Percentiles rank a stretch among this genome's conserved stretches.
These are phyloP conservation scores for Dinothrombium tinctorium DNA, from an alignment of 1,140 invertebrate genomes.

Conservation along the genomic window DNA sequence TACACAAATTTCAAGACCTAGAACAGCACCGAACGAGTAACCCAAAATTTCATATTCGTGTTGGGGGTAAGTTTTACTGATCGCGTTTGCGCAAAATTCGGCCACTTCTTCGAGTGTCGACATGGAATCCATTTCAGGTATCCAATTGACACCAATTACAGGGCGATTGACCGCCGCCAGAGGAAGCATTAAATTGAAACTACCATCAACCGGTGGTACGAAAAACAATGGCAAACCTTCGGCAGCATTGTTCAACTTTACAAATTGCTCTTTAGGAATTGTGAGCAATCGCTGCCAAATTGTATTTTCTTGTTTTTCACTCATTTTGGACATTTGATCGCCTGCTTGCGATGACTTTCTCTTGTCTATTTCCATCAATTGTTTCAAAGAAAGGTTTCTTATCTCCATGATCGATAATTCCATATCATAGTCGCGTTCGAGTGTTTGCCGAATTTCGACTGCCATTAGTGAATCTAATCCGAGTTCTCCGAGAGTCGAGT, in stretches of 20 bases:
- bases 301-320: constrained; percentile 7
- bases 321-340: constrained; percentile 9
- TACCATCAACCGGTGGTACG: constrained; percentile 10
- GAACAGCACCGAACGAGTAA: constrained; percentile 8
- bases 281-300: constrained; percentile 3
- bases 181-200: constrained; percentile 1
- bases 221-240: constrained; percentile 9
- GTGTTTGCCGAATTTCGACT: constrained; percentile 55
- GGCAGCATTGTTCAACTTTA: neutral
- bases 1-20: constrained; percentile 3
- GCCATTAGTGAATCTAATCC: constrained; percentile 94
- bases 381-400: constrained; percentile 5
- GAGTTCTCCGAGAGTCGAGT: constrained; percentile 56
- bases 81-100: neutral
- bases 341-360: constrained; percentile 15
- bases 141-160: constrained; percentile 9
- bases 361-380: constrained; percentile 5
- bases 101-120: constrained; percentile 2
- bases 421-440: constrained; percentile 11
- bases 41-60: constrained; percentile 6
- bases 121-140: neutral
- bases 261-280: constrained; percentile 3
- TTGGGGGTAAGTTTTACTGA: neutral
- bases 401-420: constrained; percentile 6
- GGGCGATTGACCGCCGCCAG: constrained; percentile 1